Percentiles rank a stretch among this genome's conserved stretches.
Conservation (phyloP, 2,113 vertebrate species). For the Electrona antarctica region DNA sequence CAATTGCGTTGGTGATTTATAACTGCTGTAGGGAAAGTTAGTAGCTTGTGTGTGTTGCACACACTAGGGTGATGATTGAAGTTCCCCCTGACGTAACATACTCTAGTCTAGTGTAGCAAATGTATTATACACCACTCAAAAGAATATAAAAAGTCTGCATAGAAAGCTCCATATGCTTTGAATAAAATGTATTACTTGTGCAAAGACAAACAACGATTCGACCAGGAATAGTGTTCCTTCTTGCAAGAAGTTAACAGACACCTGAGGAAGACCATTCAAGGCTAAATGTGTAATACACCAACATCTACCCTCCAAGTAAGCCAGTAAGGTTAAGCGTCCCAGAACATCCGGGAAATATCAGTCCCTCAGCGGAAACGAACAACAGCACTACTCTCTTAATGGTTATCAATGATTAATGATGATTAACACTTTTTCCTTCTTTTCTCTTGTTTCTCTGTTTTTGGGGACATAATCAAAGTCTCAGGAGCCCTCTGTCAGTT, state of each 20-base stretch:
- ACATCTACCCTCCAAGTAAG: not conserved
- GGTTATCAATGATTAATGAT: constrained; percentile 69
- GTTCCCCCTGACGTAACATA: no score
- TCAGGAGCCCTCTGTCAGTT: constrained; percentile 72
- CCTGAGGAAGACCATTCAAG: constrained; percentile 2
- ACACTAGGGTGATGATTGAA: no score
- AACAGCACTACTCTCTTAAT: constrained; percentile 43
- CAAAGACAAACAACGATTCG: not conserved
- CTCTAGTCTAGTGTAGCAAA: no score
- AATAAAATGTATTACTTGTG: no score
- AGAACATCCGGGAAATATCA: constrained; percentile 37
- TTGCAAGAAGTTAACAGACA: not conserved
- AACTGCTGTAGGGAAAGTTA: no score
- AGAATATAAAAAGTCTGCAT: no score
- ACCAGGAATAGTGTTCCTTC: no score
- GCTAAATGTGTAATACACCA: not conserved
- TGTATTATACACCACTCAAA: no score
- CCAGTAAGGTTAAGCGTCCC: constrained; percentile 25
- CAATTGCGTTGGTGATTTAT: no score
- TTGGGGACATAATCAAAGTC: constrained; percentile 68
- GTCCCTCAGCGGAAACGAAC: constrained; percentile 29
- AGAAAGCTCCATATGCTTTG: no score
- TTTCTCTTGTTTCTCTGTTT: constrained; percentile 36
- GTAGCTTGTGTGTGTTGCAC: no score
- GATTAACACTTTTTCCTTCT: constrained; percentile 41